These are phyloP conservation scores for Drosophila falleni DNA, from an alignment of 2,888 invertebrate species.

Conservation along the genomic window DNA sequence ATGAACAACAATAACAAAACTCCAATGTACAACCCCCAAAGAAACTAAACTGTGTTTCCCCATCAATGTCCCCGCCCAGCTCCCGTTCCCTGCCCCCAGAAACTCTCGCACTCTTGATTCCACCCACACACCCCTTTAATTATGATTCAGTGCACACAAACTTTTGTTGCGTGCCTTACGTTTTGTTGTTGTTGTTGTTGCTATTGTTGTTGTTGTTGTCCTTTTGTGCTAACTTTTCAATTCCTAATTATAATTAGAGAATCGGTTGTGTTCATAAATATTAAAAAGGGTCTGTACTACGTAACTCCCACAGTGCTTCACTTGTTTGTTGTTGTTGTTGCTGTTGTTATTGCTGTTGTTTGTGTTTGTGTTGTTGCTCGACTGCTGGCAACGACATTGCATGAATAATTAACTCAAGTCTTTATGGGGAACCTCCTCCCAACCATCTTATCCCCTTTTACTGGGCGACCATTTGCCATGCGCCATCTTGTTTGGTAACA, in stretches of 20 bases:
- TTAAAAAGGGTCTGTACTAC: constrained; percentile 75
- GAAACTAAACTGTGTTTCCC: constrained; percentile 18
- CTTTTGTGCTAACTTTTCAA: constrained; percentile 83
- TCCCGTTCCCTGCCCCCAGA: neutral
- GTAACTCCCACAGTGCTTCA: constrained; percentile 48
- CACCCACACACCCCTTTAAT: constrained; percentile 71
- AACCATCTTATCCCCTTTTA: neutral
- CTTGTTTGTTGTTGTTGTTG: constrained; percentile 27
- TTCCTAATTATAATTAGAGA: constrained; percentile 84
- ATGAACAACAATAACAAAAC: constrained; percentile 34
- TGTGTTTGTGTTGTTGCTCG: constrained; percentile 42
- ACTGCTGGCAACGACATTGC: constrained; percentile 76
- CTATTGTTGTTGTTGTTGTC: constrained; percentile 49
- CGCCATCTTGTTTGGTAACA: constrained; percentile 75
- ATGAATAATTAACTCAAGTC: constrained; percentile 81
- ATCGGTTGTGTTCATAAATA: constrained; percentile 82
- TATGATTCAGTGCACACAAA: constrained; percentile 81
- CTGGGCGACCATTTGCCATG: constrained; percentile 58
- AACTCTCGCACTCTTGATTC: neutral
- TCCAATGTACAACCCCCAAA: constrained; percentile 24
- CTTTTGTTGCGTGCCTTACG: constrained; percentile 74
- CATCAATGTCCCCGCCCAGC: constrained; percentile 22
- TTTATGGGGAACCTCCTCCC: constrained; percentile 39
- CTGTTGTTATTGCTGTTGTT: constrained; percentile 29
- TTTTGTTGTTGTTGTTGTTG: constrained; percentile 51